These are phyloP conservation scores for Drosophila bunnanda DNA, from an alignment of 2,888 invertebrate genomes.

Conservation along the genomic window DNA sequence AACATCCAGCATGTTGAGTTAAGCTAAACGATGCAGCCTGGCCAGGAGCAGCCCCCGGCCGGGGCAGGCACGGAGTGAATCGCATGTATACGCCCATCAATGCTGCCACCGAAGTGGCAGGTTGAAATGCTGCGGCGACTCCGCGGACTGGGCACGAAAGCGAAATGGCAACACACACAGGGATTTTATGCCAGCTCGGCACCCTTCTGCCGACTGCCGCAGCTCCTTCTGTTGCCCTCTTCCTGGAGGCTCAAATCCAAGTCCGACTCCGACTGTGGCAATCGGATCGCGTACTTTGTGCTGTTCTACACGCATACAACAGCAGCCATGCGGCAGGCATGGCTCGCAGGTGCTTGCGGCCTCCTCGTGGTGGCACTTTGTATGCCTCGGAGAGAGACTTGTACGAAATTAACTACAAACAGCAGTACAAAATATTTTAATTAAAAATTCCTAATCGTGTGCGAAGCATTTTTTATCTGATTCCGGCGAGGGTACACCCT, in stretches of 20 bases:
- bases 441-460: slow-evolving; percentile 85
- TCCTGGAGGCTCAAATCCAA: slow-evolving; percentile 3
- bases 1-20: slow-evolving; percentile 75
- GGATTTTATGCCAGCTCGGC: slow-evolving; percentile 50
- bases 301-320: slow-evolving; percentile 81
- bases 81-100: slow-evolving; percentile 82
- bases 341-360: slow-evolving; percentile 71
- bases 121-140: slow-evolving; percentile 78
- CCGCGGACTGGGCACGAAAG: slow-evolving; percentile 78
- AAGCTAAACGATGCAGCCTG: slow-evolving; percentile 72
- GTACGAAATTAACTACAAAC: slow-evolving; percentile 81
- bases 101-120: slow-evolving; percentile 81
- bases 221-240: slow-evolving; percentile 1
- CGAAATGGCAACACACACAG: slow-evolving; percentile 72
- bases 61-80: slow-evolving; percentile 75
- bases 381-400: slow-evolving; percentile 67
- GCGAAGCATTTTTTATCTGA: slow-evolving; percentile 85
- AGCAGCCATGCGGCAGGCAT: slow-evolving; percentile 57
- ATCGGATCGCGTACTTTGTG: slow-evolving; percentile 79
- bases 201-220: slow-evolving; percentile 38
- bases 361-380: slow-evolving; percentile 58
- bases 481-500: slow-evolving; percentile 62
- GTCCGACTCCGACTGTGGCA: slow-evolving; percentile 70
- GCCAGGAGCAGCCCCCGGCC: slow-evolving; percentile 23
- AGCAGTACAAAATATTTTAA: slow-evolving; percentile 85